Base-by-base conservation (phyloP, 1,140 invertebrate genomes). In the Sinonovacula constricta region DNA sequence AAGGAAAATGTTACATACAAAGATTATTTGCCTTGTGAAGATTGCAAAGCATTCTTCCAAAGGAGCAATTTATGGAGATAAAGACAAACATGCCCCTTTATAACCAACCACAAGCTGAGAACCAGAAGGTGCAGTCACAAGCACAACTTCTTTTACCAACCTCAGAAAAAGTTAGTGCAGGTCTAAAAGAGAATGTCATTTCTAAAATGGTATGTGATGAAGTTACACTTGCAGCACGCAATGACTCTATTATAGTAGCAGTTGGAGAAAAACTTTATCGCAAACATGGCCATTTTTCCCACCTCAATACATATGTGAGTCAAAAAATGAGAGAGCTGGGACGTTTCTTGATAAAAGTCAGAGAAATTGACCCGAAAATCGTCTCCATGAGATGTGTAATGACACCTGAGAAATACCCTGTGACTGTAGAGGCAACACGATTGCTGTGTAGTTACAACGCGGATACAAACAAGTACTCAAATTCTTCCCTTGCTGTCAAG, bases 401-500 rank as follows among this genome's bases (percentile, higher is more conserved):
- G 33, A 31, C 53, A 5, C 77, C 77, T 18, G 28, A 66, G 36
- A 70, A 59, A 59, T 79, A 66, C 53, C 69, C 60, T 26, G 18
- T 67, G 56, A 63, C 54, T 33, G 28, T 68, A 3, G 18, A 45
- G 39, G 39, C 39, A 45, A 74, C 78, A 31, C n/a, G 59, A 59
- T 39, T 30, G n/a, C 30, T 79, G 15, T 80, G 69, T 57, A 49
- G 54, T 10, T 74, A 68, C 49, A 36, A 54, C 22, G 54, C 63
- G n/a, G 45, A 57, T 30, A 67, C 60, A 49, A 79, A 72, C 68
- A 57, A 24, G 14, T 80, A 80, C 31, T 15, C 26, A 34, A 72
- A 67, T 67, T 69, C 80, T 56, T 81, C 63, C 18, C 31, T 79
- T 26, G 75, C 68, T 15, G 28, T 81, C 24, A 81, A 81, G 51